Evolutionary conservation across 2,888 invertebrate species (phyloP), one percentile per base, ranked within the genome.

Genomic region (Limnephilus rhombicus): DNA sequence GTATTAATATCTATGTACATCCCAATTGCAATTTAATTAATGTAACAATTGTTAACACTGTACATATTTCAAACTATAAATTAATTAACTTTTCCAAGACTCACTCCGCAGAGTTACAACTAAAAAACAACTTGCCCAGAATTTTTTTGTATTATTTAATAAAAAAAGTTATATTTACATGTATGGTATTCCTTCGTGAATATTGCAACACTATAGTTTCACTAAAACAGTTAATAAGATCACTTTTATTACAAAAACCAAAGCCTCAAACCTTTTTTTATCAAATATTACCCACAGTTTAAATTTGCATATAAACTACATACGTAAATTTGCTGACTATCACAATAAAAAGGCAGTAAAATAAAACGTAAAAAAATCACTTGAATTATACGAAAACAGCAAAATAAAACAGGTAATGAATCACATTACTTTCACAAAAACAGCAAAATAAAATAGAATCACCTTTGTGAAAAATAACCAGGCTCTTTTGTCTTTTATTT

Each of bases 401-500:
- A 24, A 68, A 68, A 68, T 18, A 68, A 68, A 68, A 18, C 68
- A 68, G 18, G 18, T 68, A 18, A 68, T 24, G 5, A 68, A 68
- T 18, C 68, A 68, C 24, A 18, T 18, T 7, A 68, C 18, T 3
- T 4, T 18, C 68, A 68, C 68, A 18, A 24, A 68, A 68, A 68
- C 68, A 68, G 24, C 68, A 68, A n/a, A 68, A 68, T 9, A 68
- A 68, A 18, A 53, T 5, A 15, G 68, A 7, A 18, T 18, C 18
- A 68, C 53, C 4, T 24, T 68, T 24, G 24, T 68, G 68, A 68
- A 68, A 68, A 68, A 68, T 24, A 68, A 24, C 68, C 5, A 24
- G 12, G 12, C 5, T 86, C 86, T 86, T 45, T 86, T 86, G 37
- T 86, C 37, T 86, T 86, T 86, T 15, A 45, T 86, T 86, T 86